Evolutionary conservation across 2,888 invertebrate species (phyloP).

Genomic region (Hypercompe scribonia): DNA sequence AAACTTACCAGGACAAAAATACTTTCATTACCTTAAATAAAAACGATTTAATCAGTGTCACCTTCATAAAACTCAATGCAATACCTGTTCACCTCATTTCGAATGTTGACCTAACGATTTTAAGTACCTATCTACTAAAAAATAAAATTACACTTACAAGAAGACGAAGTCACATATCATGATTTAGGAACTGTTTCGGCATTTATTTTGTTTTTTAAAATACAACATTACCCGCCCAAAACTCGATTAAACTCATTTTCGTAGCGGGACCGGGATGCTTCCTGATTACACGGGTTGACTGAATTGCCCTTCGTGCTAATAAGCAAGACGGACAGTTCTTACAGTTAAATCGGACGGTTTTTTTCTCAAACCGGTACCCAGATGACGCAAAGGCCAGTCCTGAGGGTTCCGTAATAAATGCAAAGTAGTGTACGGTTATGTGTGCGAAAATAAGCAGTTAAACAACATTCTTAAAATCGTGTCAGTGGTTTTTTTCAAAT

Average conservation of each 20-base stretch:
- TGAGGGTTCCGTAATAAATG: slow-evolving; percentile 31
- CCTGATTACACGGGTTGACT: slow-evolving; percentile 26
- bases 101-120: slow-evolving; percentile 29
- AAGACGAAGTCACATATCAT: background rate
- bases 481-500: background rate
- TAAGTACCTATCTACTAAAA: slow-evolving; percentile 1
- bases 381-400: slow-evolving; percentile 23
- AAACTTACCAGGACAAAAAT: too few relatives aligned
- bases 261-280: slow-evolving; percentile 11
- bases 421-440: slow-evolving; percentile 6
- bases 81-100: slow-evolving; percentile 13
- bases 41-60: slow-evolving; percentile 36
- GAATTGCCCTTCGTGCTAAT: slow-evolving; percentile 35
- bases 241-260: slow-evolving; percentile 14
- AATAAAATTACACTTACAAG: background rate
- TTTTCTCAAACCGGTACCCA: slow-evolving; percentile 46
- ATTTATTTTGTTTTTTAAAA: background rate
- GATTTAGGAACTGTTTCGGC: background rate
- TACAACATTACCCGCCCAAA: slow-evolving; percentile 10
- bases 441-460: background rate
- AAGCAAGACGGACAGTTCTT: slow-evolving; percentile 36
- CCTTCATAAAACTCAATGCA: slow-evolving; percentile 25
- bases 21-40: slow-evolving; percentile 40
- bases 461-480: slow-evolving; percentile 1
- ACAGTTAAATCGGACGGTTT: slow-evolving; percentile 37